Evolutionary conservation across 2,797 vertebrate species (phyloP), one percentile per base, ranked within the genome.

Genomic region (Pogoniulus pusillus): DNA sequence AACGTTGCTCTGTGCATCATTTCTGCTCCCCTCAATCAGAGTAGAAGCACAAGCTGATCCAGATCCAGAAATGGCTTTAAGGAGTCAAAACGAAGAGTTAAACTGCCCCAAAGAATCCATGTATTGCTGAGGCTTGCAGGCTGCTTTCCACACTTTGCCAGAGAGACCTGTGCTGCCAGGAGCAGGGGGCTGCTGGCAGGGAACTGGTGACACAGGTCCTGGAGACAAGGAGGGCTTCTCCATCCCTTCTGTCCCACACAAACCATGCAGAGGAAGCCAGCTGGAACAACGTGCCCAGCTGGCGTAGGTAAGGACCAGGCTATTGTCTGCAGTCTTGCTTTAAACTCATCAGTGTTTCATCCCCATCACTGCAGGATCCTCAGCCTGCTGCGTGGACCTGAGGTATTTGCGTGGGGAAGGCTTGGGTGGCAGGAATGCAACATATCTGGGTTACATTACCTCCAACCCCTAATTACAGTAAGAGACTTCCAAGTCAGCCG

Each of bases 351-450:
- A 47, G 24, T 6, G 55, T 7, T 20, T n/a, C 39, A 54, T 65
- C 77, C 32, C n/a, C 7, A 0, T 11, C 3, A 2, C 75, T 71
- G 29, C 72, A 34, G 64, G 16, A 59, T 51, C 53, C 54, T 74
- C 64, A 34, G n/a, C 49, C 57, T 16, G 57, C 78, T 35, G 37
- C 0, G 0, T 11, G 58, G 51, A 43, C 39, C 17, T 1, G 1
- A 71, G 75, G 35, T 55, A 12, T 49, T 8, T 6, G 47, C n/a
- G 66, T 3, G 1, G 5, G 49, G 74, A 62, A 90, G 73, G 37
- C 55, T 29, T 34, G 20, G 47, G n/a, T 15, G 70, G 43, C 55
- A 86, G 83, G 80, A 83, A 92, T 80, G 82, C 58, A 60, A 34
- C 68, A 62, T 60, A 29, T 35, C 77, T 74, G 68, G 54, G 54